These are phyloP conservation scores for Epizoanthus rinbou DNA, from an alignment of 92 coral and sea anemone species.

Conservation along the genomic window DNA sequence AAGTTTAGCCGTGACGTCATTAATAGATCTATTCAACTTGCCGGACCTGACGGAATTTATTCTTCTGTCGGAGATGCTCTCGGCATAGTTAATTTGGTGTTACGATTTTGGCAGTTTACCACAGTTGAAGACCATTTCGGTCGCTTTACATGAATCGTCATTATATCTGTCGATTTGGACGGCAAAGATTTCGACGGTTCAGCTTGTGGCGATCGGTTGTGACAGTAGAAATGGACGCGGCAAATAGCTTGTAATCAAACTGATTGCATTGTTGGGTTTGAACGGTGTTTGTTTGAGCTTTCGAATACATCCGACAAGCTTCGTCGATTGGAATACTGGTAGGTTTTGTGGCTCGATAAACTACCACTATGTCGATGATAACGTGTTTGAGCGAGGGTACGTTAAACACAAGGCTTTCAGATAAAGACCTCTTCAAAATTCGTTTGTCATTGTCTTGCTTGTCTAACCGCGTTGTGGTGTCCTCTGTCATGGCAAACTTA, in stretches of 20 bases:
- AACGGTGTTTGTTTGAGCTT: constrained; percentile 24
- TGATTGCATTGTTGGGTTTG: constrained; percentile 30
- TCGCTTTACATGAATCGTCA: background rate
- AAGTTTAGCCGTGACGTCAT: constrained; percentile 38
- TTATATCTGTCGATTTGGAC: background rate
- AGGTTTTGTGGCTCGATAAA: constrained; percentile 25
- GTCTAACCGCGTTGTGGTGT: constrained; percentile 95
- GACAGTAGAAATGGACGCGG: constrained; percentile 40
- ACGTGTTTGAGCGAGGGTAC: constrained; percentile 76
- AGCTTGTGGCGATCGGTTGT: constrained; percentile 7
- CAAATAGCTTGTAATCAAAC: constrained; percentile 32
- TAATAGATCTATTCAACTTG: constrained; percentile 12
- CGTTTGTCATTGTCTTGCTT: constrained; percentile 89
- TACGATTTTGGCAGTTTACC: background rate
- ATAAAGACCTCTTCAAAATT: constrained; percentile 92
- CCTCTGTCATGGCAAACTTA: constrained; percentile 82
- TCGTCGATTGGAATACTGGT: constrained; percentile 12
- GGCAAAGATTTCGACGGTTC: background rate
- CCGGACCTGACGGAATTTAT: constrained; percentile 10
- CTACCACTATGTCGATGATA: constrained; percentile 73
- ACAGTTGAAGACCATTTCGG: background rate
- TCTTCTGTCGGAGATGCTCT: background rate
- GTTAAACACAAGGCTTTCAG: constrained; percentile 67
- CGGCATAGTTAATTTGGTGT: background rate
- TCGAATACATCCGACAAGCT: constrained; percentile 7